Evolutionary conservation across 2,113 vertebrate species (phyloP), one percentile per base, ranked within the genome.

Genomic region (Neolamprologus devosi): DNA sequence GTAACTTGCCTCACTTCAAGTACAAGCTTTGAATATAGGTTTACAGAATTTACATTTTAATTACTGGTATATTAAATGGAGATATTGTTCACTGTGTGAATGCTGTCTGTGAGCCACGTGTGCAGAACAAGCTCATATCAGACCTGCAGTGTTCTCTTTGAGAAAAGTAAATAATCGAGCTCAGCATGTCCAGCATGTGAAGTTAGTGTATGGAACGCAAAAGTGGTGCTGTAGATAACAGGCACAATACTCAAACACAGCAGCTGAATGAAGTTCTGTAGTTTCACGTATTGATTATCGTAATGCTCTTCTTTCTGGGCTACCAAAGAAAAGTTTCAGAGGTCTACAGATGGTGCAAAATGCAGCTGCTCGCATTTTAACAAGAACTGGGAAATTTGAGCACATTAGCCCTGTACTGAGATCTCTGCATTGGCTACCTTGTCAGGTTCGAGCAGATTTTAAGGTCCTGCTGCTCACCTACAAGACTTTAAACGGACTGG

Each of bases 401-500:
- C 40, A 42, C 12, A 3, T 42, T 42, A 42, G 40, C 40, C 40
- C 40, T 13, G 12, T 42, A 42, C 40, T 42, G 12, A 42, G 12
- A 42, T 0, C 40, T 42, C 40, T 42, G 3, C 40, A 42, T 13
- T 42, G 40, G 40, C 40, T 42, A 42, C 5, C 40, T 42, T 42
- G 40, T 42, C 12, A 42, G 12, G 40, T 42, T 42, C 5, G 0
- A 42, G 40, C 40, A 12, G 40, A 42, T 42, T 42, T 42, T 42
- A 42, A 42, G 40, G 11, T 42, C 11, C 40, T 42, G 11, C 40
- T 42, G 40, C 40, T 42, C 11, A 42, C 40, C 11, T 40, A 40
- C 40, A 40, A 40, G 40, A 0, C 11, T 12, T 40, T 40, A 40
- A 40, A 40, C 1, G 1, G 0, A 0, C 1, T 40, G 11, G 40